Percentiles rank a stretch among this genome's conserved stretches.
These are phyloP conservation scores for Sinosuthora webbiana DNA, from an alignment of 2,113 vertebrate species.

Conservation along the genomic window DNA sequence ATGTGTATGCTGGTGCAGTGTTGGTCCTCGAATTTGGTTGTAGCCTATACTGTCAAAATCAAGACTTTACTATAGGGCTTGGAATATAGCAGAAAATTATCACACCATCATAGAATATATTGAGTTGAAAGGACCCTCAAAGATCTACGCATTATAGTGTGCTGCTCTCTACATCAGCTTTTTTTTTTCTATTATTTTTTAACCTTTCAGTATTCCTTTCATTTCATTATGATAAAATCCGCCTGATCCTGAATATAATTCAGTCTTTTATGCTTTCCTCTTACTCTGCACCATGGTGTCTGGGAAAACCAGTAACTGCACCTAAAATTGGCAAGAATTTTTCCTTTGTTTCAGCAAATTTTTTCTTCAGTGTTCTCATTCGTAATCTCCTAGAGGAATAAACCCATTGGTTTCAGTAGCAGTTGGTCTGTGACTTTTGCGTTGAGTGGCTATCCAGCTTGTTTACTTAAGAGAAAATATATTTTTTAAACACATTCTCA, in stretches of 20 bases:
- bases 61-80: neutral
- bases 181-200: neutral
- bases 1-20: neutral
- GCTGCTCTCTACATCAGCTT: neutral
- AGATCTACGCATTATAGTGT: neutral
- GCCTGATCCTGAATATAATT: neutral
- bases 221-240: neutral
- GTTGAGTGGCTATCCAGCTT: neutral
- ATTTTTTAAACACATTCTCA: neutral
- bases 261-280: neutral
- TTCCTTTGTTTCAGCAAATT: neutral
- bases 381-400: neutral
- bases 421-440: neutral
- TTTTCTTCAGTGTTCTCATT: neutral
- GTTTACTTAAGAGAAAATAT: neutral
- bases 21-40: fast-evolving
- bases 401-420: neutral
- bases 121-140: neutral
- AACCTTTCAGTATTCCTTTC: neutral
- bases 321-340: neutral
- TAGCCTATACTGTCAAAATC: neutral
- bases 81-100: neutral
- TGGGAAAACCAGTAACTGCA: neutral
- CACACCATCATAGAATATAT: neutral
- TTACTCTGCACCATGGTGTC: neutral